A percentile compares a stretch with the other conserved stretches of the same genome.
Conservation (phyloP, 2,113 vertebrate genomes). For the Thunnus maccoyii region DNA sequence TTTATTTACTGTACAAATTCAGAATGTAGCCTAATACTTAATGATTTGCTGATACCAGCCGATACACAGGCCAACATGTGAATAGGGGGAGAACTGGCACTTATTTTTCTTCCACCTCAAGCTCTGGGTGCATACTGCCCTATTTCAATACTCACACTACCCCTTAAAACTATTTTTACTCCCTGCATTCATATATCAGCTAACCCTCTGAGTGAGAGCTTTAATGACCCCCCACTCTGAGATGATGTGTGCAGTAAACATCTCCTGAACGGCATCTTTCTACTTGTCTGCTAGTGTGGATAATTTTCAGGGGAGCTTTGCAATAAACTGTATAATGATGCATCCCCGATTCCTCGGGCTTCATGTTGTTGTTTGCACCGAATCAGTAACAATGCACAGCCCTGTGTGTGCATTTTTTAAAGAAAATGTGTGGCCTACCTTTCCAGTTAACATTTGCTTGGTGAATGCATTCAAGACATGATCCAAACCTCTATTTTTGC, state of each 20-base stretch:
- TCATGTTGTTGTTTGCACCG: slow-evolving; percentile 1
- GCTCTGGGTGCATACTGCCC: slow-evolving; percentile 22
- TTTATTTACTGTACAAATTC: too few species aligned
- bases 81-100: too few species aligned
- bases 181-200: slow-evolving; percentile 40
- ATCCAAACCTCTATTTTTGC: not conserved
- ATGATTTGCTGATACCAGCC: too few species aligned
- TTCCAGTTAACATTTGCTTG: not conserved
- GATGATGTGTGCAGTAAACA: slow-evolving; percentile 55
- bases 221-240: slow-evolving; percentile 49
- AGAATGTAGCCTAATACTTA: too few species aligned
- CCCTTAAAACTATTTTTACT: slow-evolving; percentile 48
- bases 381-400: slow-evolving; percentile 8
- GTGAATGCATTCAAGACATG: not conserved
- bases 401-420: too few species aligned
- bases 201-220: slow-evolving; percentile 49
- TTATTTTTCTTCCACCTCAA: too few species aligned
- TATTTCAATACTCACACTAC: slow-evolving; percentile 54
- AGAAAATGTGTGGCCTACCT: not conserved
- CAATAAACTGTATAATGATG: slow-evolving; percentile 39
- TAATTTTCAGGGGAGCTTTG: slow-evolving; percentile 23
- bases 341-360: not conserved
- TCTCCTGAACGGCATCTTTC: slow-evolving; percentile 42
- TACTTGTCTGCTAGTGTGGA: not conserved
- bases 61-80: too few species aligned